Base-by-base conservation (phyloP, 1,140 invertebrate species). In the Ceratina calcarata region DNA sequence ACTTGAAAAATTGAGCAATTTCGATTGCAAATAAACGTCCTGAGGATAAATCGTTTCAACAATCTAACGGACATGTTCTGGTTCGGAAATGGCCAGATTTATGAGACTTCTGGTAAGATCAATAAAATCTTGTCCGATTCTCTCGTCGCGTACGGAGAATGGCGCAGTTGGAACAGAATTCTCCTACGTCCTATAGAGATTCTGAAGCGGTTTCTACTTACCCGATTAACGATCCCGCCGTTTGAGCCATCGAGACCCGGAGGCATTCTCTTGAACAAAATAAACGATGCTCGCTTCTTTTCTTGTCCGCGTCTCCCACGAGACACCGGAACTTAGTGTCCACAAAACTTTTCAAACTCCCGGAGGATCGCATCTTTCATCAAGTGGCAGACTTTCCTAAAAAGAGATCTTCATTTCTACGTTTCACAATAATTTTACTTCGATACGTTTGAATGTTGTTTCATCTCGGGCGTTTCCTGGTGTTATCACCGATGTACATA, bases 221-320 rank as follows among this genome's bases (percentile, higher is more conserved):
- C 37, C 45, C 68, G 68, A 78, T 78, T 78, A 78, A 78, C 68
- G 76, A 62, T 64, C 75, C 57, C 57, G 70, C 70, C 58, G 45
- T 49, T 32, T 27, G n/a, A 62, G 45, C 24, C 45, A 61, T 64
- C 60, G 49, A 18, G 27, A 32, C 55, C 8, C 13, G 24, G 18
- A 22, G n/a, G 58, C 51, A 55, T 78, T 71, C n/a, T 55, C 2
- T 62, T 68, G 49, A 53, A 61, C 45, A 37, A 72, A 78, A 64
- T 78, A 72, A 78, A 78, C 32, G 57, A 71, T 27, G 58, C 10
- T 64, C 49, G 58, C 37, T 53, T 24, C 45, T 51, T 62, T 55
- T 15, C 18, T 27, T 10, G 24, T 22, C 55, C 67, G 27, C n/a
- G 24, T 37, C 45, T 64, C 24, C 20, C 49, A 20, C 68, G 75